phyloP scores from a whole-genome alignment of 1,140 invertebrate species.

The Atopsyche davidsoni region DNA sequence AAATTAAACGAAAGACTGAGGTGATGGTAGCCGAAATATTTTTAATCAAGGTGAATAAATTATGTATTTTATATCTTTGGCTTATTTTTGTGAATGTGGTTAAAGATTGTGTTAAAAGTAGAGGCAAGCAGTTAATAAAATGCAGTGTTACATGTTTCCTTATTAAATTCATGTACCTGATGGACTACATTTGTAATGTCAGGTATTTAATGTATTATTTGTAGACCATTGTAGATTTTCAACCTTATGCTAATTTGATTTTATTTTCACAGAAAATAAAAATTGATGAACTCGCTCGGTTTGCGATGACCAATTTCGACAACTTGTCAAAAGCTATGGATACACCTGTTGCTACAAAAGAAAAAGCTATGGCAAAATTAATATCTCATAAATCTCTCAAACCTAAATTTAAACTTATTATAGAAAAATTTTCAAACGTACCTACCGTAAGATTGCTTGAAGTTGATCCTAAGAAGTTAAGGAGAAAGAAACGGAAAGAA shows the following conservation, averaged over 20 bases:
- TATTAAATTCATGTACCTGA: too few relatives aligned
- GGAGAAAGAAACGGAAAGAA: slow-evolving; percentile 23
- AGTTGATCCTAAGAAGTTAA: slow-evolving; percentile 18
- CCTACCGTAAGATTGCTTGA: slow-evolving; percentile 23
- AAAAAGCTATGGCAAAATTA: slow-evolving; percentile 26
- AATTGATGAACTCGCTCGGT: slow-evolving; percentile 18
- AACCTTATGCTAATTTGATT: slow-evolving; percentile 2
- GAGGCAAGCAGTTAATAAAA: too few relatives aligned
- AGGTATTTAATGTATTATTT: too few relatives aligned
- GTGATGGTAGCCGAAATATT: slow-evolving; percentile 20
- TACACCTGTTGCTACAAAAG: slow-evolving; percentile 19
- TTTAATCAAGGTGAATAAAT: slow-evolving; percentile 23
- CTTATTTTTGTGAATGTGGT: too few relatives aligned
- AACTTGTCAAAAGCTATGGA: slow-evolving; percentile 24
- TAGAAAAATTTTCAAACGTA: slow-evolving; percentile 17
- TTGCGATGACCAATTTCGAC: slow-evolving; percentile 24
- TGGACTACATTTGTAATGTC: too few relatives aligned
- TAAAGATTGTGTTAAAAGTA: too few relatives aligned
- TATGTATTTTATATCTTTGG: too few relatives aligned
- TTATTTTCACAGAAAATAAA: slow-evolving; percentile 22
- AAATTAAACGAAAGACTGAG: slow-evolving; percentile 19
- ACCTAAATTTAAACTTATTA: slow-evolving; percentile 11
- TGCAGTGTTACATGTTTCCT: slow-evolving; percentile 8
- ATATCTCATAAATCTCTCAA: slow-evolving; percentile 19
- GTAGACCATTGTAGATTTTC: too few relatives aligned